A percentile compares a stretch with the other conserved stretches of the same genome.
Conservation (phyloP, 1,140 invertebrate genomes). For the Psix sp. region DNA sequence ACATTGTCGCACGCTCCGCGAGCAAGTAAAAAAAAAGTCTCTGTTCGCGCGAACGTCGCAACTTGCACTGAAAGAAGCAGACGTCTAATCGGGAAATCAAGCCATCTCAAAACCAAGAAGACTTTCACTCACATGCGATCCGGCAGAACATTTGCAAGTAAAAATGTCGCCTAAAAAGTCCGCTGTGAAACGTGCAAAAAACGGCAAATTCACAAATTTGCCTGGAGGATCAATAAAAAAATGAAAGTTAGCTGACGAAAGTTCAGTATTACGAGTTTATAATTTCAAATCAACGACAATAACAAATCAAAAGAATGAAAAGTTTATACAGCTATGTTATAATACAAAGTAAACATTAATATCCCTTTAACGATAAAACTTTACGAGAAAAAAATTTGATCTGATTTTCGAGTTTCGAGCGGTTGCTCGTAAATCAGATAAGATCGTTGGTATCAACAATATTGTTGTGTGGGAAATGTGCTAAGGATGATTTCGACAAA, state of each 20-base stretch:
- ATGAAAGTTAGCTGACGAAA: conserved; percentile 30
- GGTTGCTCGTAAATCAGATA: conserved; percentile 20
- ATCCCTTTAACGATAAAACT: too few relatives aligned
- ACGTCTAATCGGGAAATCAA: conserved; percentile 59
- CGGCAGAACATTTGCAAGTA: conserved; percentile 36
- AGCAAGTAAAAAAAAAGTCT: conserved; percentile 1
- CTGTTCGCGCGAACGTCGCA: conserved; percentile 41
- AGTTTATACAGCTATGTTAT: too few relatives aligned
- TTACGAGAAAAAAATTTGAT: too few relatives aligned
- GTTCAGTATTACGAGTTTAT: conserved; percentile 1
- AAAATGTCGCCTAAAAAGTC: conserved; percentile 19
- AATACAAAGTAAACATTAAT: too few relatives aligned
- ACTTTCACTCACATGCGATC: conserved; percentile 66
- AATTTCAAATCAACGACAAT: too few relatives aligned
- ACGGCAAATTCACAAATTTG: conserved; percentile 12
- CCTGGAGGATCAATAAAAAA: conserved; percentile 23
- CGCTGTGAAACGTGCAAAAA: conserved; percentile 3
- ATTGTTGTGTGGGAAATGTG: conserved; percentile 21
- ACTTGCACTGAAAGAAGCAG: conserved; percentile 38
- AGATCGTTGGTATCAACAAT: neutral
- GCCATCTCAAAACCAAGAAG: conserved; percentile 53
- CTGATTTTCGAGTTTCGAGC: too few relatives aligned
- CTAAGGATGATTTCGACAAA: conserved; percentile 11
- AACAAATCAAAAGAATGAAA: too few relatives aligned
- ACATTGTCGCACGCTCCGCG: conserved; percentile 2